phyloP scores from a whole-genome alignment of 2,888 invertebrate species.

The Athrips mouffetella region DNA sequence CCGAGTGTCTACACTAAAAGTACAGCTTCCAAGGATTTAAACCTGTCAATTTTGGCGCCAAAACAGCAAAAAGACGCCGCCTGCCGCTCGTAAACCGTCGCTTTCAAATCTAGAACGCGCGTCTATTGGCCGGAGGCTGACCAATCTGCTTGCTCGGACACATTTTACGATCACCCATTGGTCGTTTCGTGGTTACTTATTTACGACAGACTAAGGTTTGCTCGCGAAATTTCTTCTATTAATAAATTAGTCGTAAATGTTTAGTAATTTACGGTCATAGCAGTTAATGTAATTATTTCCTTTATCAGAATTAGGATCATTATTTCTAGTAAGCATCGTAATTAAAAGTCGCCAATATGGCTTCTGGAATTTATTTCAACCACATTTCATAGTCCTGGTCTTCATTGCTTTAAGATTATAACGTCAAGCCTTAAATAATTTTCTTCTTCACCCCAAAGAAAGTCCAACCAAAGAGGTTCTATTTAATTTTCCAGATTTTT shows the following conservation, averaged over 20 bases:
- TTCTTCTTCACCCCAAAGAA: too few relatives aligned
- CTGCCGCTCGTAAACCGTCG: constrained; percentile 72
- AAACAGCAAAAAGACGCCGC: constrained; percentile 70
- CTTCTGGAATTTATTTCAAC: neutral
- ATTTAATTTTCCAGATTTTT: constrained; percentile 40
- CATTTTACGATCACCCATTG: constrained; percentile 68
- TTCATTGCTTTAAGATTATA: too few relatives aligned
- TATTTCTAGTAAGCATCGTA: constrained; percentile 37
- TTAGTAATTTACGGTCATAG: constrained; percentile 69
- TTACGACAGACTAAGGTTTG: constrained; percentile 73
- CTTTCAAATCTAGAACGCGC: constrained; percentile 67
- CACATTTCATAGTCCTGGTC: too few relatives aligned
- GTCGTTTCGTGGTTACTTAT: constrained; percentile 65
- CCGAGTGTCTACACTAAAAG: constrained; percentile 16
- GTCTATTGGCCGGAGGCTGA: constrained; percentile 60
- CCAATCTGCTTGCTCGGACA: constrained; percentile 63
- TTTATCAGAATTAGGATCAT: constrained; percentile 68
- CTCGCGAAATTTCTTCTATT: constrained; percentile 76
- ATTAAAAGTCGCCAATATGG: neutral
- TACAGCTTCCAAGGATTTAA: constrained; percentile 40
- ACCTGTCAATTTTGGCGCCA: constrained; percentile 74
- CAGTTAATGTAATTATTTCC: constrained; percentile 69
- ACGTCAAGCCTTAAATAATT: too few relatives aligned
- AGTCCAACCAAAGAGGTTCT: constrained; percentile 36
- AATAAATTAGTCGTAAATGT: constrained; percentile 75